A percentile compares a stretch with the other conserved stretches of the same genome.
These are phyloP conservation scores for Panthera leo DNA, from an alignment of 2,113 vertebrate genomes.

Conservation along the genomic window DNA sequence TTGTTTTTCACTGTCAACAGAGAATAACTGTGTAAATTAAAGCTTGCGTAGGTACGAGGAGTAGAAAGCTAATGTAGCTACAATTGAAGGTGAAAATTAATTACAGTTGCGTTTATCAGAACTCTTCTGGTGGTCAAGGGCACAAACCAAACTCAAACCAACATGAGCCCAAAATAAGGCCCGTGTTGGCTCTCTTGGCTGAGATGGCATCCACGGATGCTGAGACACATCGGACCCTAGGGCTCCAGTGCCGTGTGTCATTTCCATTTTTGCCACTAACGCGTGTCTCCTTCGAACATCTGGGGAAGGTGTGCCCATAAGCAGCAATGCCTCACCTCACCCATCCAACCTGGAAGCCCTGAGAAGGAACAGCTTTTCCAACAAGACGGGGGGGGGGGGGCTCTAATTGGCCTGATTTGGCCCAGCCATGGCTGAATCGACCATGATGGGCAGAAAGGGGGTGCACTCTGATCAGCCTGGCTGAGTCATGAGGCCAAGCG, in stretches of 20 bases:
- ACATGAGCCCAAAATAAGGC: not conserved
- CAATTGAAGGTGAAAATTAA: not conserved
- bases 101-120: not conserved
- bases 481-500: not conserved
- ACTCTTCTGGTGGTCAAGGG: not conserved
- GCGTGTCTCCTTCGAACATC: not conserved
- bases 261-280: not conserved
- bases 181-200: accelerated
- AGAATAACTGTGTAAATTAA: not conserved
- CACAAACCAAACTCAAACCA: not conserved
- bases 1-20: not conserved
- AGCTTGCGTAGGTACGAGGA: not conserved
- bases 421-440: not conserved
- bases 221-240: not conserved
- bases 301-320: not conserved
- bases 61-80: not conserved
- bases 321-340: not conserved
- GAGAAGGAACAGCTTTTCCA: not conserved
- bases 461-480: not conserved
- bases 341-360: accelerated
- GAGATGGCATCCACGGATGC: not conserved
- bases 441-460: not conserved
- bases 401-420: not conserved
- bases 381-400: not conserved
- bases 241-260: no score